These are phyloP conservation scores for Euplexia lucipara DNA, from an alignment of 2,888 invertebrate genomes.

Conservation along the genomic window DNA sequence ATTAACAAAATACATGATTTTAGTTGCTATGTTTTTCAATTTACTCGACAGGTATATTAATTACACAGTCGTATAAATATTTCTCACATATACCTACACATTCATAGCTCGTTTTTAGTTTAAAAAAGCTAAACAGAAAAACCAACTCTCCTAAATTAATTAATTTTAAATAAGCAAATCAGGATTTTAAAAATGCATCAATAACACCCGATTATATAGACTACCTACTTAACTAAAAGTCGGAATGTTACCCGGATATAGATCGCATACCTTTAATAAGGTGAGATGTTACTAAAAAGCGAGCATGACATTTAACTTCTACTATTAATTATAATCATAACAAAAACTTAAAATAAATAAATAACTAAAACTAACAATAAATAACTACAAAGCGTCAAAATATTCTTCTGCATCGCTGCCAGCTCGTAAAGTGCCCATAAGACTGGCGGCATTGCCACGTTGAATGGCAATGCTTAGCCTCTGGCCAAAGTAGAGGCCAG, in stretches of 20 bases:
- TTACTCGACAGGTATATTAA: conserved; percentile 35
- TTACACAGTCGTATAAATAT: conserved; percentile 13
- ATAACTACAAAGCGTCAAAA: too few relatives aligned
- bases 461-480: too few relatives aligned
- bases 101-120: neutral
- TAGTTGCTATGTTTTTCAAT: conserved; percentile 36
- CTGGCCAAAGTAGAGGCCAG: too few relatives aligned
- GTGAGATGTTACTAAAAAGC: neutral
- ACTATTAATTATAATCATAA: too few relatives aligned
- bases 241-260: neutral
- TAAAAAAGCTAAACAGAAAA: neutral
- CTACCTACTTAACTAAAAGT: too few relatives aligned
- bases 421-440: too few relatives aligned
- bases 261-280: neutral
- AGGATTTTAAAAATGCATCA: neutral
- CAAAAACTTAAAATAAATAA: too few relatives aligned
- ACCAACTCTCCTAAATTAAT: neutral
- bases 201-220: neutral
- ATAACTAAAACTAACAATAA: too few relatives aligned
- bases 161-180: neutral
- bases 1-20: conserved; percentile 37
- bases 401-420: too few relatives aligned
- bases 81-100: neutral
- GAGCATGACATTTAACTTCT: too few relatives aligned
- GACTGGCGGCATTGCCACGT: too few relatives aligned